Percentiles rank a stretch among this genome's conserved stretches.
These are phyloP conservation scores for Lasioglossum lativentre DNA, from an alignment of 2,888 invertebrate species.

Conservation along the genomic window DNA sequence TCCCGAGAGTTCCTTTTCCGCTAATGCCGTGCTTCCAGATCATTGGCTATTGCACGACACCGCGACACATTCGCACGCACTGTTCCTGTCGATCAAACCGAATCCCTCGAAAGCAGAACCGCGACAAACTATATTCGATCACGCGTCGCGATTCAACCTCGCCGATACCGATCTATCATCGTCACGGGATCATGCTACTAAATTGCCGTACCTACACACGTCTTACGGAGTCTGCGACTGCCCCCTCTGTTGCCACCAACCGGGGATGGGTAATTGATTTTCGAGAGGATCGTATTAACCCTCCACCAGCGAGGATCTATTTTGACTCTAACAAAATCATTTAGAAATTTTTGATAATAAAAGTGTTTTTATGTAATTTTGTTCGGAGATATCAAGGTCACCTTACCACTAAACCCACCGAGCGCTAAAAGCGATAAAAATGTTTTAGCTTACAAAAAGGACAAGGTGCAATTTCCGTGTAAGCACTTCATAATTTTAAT, in stretches of 20 bases:
- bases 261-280: too few species aligned
- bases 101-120: neutral
- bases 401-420: too few species aligned
- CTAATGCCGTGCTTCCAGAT: neutral
- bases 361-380: too few species aligned
- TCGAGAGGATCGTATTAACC: neutral
- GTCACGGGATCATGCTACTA: neutral
- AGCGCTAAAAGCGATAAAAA: too few species aligned
- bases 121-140: neutral
- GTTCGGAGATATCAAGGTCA: too few species aligned
- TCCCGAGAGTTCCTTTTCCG: conserved; percentile 34
- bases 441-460: too few species aligned
- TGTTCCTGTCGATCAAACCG: neutral
- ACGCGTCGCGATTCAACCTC: neutral
- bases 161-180: neutral
- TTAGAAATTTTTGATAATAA: too few species aligned
- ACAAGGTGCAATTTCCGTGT: too few species aligned
- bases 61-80: neutral
- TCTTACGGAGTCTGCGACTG: neutral
- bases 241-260: too few species aligned
- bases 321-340: too few species aligned
- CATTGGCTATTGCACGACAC: neutral
- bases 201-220: neutral
- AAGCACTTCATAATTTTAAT: too few species aligned
- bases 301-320: too few species aligned